Percentiles rank a stretch among this genome's conserved stretches.
These are phyloP conservation scores for Machimus rusticus DNA, from an alignment of 2,888 invertebrate genomes.

Conservation along the genomic window DNA sequence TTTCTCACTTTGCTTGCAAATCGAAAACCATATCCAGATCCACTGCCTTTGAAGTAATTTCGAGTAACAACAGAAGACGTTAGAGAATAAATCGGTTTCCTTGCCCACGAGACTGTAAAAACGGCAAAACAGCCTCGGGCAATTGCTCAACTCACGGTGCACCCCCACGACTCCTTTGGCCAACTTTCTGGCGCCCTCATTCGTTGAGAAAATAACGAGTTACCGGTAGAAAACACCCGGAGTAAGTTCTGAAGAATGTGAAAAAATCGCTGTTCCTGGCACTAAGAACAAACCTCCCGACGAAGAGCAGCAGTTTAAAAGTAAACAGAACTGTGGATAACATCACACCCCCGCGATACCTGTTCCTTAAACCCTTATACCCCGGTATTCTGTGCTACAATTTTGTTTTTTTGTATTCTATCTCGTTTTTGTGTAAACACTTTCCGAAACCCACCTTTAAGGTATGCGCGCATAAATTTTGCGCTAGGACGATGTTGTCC, in stretches of 20 bases:
- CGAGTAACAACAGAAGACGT: not conserved
- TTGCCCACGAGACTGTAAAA: not conserved
- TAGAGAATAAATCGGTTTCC: not conserved
- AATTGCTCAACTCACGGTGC: not conserved
- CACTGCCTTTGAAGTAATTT: not conserved
- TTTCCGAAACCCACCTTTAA: not conserved
- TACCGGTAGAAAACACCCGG: not conserved
- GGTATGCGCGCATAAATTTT: slow-evolving; percentile 10
- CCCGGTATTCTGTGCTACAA: no score
- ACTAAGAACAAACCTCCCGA: not conserved
- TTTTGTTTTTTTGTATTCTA: not conserved
- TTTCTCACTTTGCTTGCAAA: not conserved
- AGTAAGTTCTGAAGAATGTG: not conserved
- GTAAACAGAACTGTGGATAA: not conserved
- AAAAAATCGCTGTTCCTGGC: not conserved
- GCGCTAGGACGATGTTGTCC: not conserved
- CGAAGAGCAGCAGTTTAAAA: not conserved
- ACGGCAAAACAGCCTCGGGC: not conserved
- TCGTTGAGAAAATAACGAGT: not conserved
- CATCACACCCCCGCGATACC: not conserved
- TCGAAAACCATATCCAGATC: not conserved
- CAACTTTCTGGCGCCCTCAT: not conserved
- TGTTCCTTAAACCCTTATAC: not conserved
- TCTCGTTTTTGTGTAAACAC: not conserved
- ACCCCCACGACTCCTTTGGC: not conserved